Evolutionary conservation across 2,888 invertebrate species (phyloP).

Genomic region (Alsophila aescularia): DNA sequence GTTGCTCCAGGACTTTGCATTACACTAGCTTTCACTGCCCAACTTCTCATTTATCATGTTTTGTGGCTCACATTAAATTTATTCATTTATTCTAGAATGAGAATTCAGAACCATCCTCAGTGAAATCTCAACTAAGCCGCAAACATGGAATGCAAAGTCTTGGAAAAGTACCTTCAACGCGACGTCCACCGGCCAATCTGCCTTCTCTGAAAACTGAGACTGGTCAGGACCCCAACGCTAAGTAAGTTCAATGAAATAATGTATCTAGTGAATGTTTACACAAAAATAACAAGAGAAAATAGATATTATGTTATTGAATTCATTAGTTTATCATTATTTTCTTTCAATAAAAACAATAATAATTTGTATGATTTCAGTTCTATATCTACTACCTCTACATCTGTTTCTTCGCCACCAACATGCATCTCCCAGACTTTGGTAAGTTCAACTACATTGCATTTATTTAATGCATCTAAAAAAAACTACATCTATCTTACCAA

Average conservation of each 20-base stretch:
- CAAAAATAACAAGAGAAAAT: too few species aligned
- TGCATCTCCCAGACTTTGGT: slow-evolving; percentile 79
- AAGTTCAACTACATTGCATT: slow-evolving; percentile 52
- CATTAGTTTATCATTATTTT: not conserved
- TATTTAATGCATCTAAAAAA: too few species aligned
- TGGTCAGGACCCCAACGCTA: slow-evolving; percentile 79
- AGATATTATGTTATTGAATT: too few species aligned
- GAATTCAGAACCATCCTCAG: slow-evolving; percentile 93
- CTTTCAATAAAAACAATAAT: not conserved
- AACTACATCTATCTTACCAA: too few species aligned
- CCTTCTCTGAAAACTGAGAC: slow-evolving; percentile 99
- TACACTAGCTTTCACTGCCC: not conserved
- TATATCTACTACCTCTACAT: slow-evolving; percentile 72
- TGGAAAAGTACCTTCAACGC: slow-evolving; percentile 99
- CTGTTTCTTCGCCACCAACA: slow-evolving; percentile 77
- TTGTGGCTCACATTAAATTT: not conserved
- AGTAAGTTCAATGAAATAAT: slow-evolving; percentile 55
- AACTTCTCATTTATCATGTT: not conserved
- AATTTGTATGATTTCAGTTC: slow-evolving; percentile 61
- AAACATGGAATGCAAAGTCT: slow-evolving; percentile 99
- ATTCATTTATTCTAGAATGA: slow-evolving; percentile 86
- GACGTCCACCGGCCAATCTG: slow-evolving; percentile 99
- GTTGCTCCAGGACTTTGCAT: not conserved
- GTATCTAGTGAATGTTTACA: too few species aligned
- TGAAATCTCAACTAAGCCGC: slow-evolving; percentile 95